Percentiles rank a stretch among this genome's conserved stretches.
Evolutionary conservation across 2,797 vertebrate genomes (phyloP).

Genomic region (Pipistrellus nathusii): DNA sequence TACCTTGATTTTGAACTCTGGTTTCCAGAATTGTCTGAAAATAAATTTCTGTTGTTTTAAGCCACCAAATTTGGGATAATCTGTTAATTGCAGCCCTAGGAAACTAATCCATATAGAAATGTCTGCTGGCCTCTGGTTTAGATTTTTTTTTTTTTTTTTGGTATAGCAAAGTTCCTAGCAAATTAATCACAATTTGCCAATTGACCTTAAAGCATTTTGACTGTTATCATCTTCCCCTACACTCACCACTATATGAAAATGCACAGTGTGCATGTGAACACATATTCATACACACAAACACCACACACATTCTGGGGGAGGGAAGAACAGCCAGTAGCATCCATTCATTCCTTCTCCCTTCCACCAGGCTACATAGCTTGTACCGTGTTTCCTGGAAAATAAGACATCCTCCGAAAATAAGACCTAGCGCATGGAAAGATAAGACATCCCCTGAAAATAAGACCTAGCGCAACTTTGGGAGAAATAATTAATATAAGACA

Average conservation of each 20-base stretch:
- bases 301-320: neutral
- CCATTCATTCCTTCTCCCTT: neutral
- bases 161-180: neutral
- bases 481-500: too few relatives aligned
- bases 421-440: too few relatives aligned
- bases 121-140: neutral
- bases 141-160: neutral
- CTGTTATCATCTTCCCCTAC: neutral
- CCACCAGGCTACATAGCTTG: neutral
- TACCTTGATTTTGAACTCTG: neutral
- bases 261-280: neutral
- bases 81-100: neutral
- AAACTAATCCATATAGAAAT: neutral
- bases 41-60: constrained; percentile 11
- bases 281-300: neutral
- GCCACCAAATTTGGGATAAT: neutral
- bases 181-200: neutral
- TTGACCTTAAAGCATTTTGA: neutral
- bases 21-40: neutral
- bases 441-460: too few relatives aligned
- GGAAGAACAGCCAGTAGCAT: neutral
- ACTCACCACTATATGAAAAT: neutral
- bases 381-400: too few relatives aligned
- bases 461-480: too few relatives aligned
- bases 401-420: too few relatives aligned